Evolutionary conservation across 2,888 invertebrate genomes (phyloP).

Genomic region (Stenoptilia bipunctidactyla): DNA sequence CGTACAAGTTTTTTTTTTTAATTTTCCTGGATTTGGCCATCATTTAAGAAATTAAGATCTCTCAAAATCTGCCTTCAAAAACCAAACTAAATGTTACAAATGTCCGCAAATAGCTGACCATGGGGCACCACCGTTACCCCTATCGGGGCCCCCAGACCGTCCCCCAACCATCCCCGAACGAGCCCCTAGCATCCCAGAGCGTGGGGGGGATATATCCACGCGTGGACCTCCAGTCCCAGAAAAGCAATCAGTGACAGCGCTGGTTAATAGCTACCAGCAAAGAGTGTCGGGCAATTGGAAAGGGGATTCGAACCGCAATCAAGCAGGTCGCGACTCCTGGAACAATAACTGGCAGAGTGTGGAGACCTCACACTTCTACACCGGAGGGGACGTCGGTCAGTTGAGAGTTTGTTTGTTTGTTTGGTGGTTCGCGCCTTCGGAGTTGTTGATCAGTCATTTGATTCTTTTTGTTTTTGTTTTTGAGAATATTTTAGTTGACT

Average conservation of each 20-base stretch:
- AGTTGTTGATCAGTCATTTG: no score
- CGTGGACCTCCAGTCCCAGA: constrained; percentile 14
- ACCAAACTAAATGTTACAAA: neutral
- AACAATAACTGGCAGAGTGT: constrained; percentile 46
- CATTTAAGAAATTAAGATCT: no score
- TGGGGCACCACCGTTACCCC: constrained; percentile 43
- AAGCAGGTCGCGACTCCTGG: constrained; percentile 11
- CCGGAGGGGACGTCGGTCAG: constrained; percentile 58
- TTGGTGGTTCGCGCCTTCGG: no score
- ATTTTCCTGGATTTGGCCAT: no score
- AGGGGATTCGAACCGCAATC: constrained; percentile 30
- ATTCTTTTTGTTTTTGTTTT: no score
- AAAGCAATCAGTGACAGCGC: constrained; percentile 45
- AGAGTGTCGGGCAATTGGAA: constrained; percentile 23
- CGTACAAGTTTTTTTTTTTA: no score
- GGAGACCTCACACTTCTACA: constrained; percentile 53
- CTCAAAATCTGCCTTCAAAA: no score
- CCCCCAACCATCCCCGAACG: constrained; percentile 32
- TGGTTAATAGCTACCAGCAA: constrained; percentile 59
- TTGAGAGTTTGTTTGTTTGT: no score
- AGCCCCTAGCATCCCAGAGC: constrained; percentile 25
- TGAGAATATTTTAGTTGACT: no score
- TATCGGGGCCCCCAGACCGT: constrained; percentile 36
- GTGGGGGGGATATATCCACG: constrained; percentile 13
- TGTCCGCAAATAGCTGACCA: constrained; percentile 23